These are phyloP conservation scores for Poeciliopsis turneri DNA, from an alignment of 2,797 vertebrate genomes.

Conservation along the genomic window DNA sequence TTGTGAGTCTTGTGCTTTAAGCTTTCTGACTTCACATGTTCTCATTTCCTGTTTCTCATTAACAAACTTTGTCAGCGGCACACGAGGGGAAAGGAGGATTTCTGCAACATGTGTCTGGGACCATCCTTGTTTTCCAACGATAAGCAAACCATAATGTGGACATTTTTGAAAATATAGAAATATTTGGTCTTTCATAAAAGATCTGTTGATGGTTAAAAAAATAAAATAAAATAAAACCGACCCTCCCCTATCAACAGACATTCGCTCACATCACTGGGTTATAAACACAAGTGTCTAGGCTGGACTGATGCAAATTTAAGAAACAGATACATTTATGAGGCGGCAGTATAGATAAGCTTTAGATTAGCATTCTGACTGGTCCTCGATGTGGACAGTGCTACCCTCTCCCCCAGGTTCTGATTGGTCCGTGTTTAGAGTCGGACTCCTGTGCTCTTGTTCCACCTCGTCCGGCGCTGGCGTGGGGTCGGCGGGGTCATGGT, in stretches of 20 bases:
- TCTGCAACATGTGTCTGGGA: neutral
- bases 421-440: conserved; percentile 58
- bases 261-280: conserved; percentile 35
- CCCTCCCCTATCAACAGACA: conserved; percentile 28
- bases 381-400: conserved; percentile 74
- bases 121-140: neutral
- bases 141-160: neutral
- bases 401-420: conserved; percentile 61
- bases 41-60: neutral
- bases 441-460: conserved; percentile 56
- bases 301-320: conserved; percentile 66
- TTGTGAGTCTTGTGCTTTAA: neutral
- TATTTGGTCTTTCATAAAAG: conserved; percentile 27
- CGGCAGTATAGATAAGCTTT: conserved; percentile 33
- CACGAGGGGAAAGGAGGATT: neutral
- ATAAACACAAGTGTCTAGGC: conserved; percentile 61
- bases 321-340: conserved; percentile 64
- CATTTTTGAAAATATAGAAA: neutral
- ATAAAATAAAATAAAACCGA: conserved; percentile 35
- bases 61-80: neutral
- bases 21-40: neutral
- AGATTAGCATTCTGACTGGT: conserved; percentile 80
- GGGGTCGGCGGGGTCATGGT: conserved; percentile 67
- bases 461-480: conserved; percentile 62
- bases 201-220: conserved; percentile 34